Conservation (phyloP, 2,113 vertebrate species). For the Oxyura jamaicensis region DNA sequence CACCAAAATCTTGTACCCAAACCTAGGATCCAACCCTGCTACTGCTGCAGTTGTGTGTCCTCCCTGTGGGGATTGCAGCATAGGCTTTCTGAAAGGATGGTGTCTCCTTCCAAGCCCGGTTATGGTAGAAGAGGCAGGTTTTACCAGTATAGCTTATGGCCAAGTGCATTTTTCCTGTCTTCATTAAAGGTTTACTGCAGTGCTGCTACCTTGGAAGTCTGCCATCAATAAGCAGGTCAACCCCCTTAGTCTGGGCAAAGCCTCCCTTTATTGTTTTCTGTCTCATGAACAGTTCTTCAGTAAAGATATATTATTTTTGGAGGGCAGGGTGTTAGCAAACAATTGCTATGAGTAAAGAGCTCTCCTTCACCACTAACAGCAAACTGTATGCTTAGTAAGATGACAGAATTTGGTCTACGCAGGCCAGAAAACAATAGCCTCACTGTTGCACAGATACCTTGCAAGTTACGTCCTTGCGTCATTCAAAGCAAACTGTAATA, state of each 20-base stretch:
- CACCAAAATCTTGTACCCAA: background rate
- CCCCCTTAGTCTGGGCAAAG: slow-evolving; percentile 50
- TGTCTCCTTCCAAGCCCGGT: background rate
- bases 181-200: slow-evolving; percentile 34
- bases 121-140: background rate
- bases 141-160: background rate
- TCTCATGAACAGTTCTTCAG: slow-evolving; percentile 31
- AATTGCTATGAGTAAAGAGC: background rate
- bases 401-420: slow-evolving; percentile 7
- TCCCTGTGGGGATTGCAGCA: background rate
- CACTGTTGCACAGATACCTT: slow-evolving; percentile 39
- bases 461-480: background rate
- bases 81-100: background rate
- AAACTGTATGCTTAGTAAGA: background rate
- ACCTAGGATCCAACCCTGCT: background rate
- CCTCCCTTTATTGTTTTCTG: slow-evolving; percentile 45
- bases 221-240: slow-evolving; percentile 65
- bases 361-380: slow-evolving; percentile 7
- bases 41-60: background rate
- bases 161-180: background rate
- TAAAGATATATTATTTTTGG: slow-evolving; percentile 23
- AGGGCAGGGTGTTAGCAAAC: slow-evolving; percentile 54
- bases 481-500: slow-evolving; percentile 17
- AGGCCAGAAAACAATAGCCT: slow-evolving; percentile 23
- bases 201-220: slow-evolving; percentile 44